Evolutionary conservation across 2,113 vertebrate genomes (phyloP), one percentile per base, ranked within the genome.

Genomic region (Corythoichthys haematopterus): DNA sequence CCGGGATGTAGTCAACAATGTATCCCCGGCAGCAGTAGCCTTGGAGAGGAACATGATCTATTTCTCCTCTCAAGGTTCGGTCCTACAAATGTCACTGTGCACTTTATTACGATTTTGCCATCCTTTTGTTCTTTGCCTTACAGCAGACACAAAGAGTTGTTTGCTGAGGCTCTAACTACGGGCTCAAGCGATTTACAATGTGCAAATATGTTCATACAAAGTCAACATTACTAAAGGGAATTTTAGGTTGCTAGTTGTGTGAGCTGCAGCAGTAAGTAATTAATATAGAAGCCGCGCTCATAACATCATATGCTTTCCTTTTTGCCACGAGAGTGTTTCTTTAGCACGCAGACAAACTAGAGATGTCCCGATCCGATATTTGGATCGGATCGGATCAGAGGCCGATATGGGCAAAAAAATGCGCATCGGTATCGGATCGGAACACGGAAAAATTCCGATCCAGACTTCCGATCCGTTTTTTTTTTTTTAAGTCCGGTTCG

Each of bases 201-300:
- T 80, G 82, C 82, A 89, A 87, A 89, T 81, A 87, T 84, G 74
- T 81, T 74, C 65, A 79, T 84, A 79, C 68, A 78, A 81, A 83
- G 76, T 80, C 69, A 74, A 8, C 64, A 57, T 70, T 9, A 51
- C 70, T 36, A 69, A 61, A 52, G 82, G 74, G 70, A 75, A 74
- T 9, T 81, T 77, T 64, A 56, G 68, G 62, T 52, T 69, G 71
- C 81, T 85, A 83, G 82, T 74, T 80, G 74, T 28, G 65, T 48
- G 1, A 57, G 53, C 11, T 76, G 61, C 14, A n/a, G 36, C 40
- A 40, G 40, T 14, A 47, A 57, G 60, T 46, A 52, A 38, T 59
- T 66, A 56, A 65, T 77, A 65, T 64, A 63, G 76, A 69, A 59
- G 46, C 50, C 3, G 51, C 48, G n/a, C 60, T 70, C 9, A 9